Percentiles rank a stretch among this genome's conserved stretches.
Evolutionary conservation across 1,140 invertebrate genomes (phyloP).

Genomic region (Lasioglossum baleicum): DNA sequence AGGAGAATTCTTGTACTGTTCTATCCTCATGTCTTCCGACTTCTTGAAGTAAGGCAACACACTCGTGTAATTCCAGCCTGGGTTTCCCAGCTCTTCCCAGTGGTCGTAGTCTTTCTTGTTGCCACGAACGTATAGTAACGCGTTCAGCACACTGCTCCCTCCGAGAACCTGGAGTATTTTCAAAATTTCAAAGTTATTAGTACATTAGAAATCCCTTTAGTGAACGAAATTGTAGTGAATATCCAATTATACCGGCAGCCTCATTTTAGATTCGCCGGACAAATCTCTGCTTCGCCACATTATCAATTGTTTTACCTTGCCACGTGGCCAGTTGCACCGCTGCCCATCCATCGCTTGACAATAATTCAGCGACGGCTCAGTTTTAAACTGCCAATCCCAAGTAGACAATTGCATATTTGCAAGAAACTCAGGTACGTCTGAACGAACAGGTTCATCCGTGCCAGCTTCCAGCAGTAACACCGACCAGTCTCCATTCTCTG

Average conservation of each 20-base stretch:
- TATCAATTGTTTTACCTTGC: conserved; percentile 83
- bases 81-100: conserved; percentile 85
- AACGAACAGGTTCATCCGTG: conserved; percentile 85
- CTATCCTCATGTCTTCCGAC: conserved; percentile 85
- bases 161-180: conserved; percentile 80
- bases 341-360: conserved; percentile 83
- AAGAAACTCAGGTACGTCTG: conserved; percentile 88
- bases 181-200: too few relatives aligned
- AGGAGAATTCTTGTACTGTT: conserved; percentile 80
- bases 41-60: conserved; percentile 92
- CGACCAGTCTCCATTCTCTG: conserved; percentile 85
- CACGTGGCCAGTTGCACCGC: conserved; percentile 86
- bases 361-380: conserved; percentile 85
- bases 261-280: too few relatives aligned
- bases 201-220: too few relatives aligned
- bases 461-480: conserved; percentile 91
- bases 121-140: conserved; percentile 93
- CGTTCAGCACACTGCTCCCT: conserved; percentile 91
- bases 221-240: too few relatives aligned
- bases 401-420: conserved; percentile 85
- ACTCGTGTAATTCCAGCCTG: conserved; percentile 87
- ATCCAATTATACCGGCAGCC: too few relatives aligned
- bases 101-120: conserved; percentile 91
- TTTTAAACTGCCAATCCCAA: conserved; percentile 90
- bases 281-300: too few relatives aligned